Evolutionary conservation across 2,888 invertebrate genomes (phyloP).

Genomic region (Volucella inflata): DNA sequence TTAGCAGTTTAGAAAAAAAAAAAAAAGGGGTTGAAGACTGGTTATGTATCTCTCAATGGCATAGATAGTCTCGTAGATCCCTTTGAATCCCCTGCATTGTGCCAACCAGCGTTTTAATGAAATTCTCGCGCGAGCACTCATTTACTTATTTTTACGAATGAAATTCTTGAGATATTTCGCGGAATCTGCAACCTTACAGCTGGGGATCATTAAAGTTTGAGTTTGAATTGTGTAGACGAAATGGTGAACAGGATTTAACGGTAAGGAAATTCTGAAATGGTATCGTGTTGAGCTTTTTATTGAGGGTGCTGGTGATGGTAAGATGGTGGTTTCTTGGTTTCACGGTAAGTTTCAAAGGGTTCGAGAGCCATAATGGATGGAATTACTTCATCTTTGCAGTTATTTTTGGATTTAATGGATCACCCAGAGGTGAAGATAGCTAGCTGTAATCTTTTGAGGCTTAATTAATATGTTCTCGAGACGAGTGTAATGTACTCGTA

Average conservation of each 20-base stretch:
- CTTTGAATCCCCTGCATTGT: conserved; percentile 64
- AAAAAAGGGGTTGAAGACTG: conserved; percentile 44
- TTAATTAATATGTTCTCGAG: conserved; percentile 67
- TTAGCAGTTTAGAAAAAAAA: background rate
- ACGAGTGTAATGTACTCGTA: conserved; percentile 30
- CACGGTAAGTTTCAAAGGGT: conserved; percentile 73
- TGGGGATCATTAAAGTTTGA: conserved; percentile 72
- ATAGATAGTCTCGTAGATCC: conserved; percentile 4
- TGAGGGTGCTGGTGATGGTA: conserved; percentile 41
- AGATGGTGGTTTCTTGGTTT: conserved; percentile 67
- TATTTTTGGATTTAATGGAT: conserved; percentile 63
- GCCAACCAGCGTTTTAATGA: conserved; percentile 66
- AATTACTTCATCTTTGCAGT: conserved; percentile 70
- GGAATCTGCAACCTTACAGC: conserved; percentile 75
- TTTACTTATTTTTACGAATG: conserved; percentile 70
- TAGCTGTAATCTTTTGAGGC: conserved; percentile 39
- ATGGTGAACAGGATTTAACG: conserved; percentile 23
- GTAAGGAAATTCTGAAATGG: conserved; percentile 1
- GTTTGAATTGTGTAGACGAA: conserved; percentile 41
- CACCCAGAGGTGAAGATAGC: conserved; percentile 4
- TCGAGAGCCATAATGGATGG: conserved; percentile 62
- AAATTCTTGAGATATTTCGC: conserved; percentile 73
- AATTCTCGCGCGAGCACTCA: conserved; percentile 70
- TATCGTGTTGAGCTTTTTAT: conserved; percentile 40
- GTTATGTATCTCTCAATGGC: background rate